phyloP scores from a whole-genome alignment of 2,113 vertebrate genomes.

The Cebidichthys violaceus region DNA sequence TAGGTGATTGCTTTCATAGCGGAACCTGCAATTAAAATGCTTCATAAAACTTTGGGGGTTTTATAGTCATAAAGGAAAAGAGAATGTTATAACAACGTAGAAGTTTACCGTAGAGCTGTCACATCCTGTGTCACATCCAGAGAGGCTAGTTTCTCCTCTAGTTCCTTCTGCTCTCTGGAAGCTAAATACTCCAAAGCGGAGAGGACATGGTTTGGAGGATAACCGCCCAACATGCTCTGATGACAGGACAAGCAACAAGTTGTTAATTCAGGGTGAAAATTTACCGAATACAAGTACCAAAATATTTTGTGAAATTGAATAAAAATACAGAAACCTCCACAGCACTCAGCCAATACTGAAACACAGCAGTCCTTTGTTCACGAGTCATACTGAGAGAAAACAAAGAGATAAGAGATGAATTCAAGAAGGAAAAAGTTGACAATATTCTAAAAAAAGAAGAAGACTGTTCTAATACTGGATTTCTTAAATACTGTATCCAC shows the following conservation, averaged over 20 bases:
- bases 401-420: not conserved
- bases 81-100: not conserved
- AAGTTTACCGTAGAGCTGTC: constrained; percentile 76
- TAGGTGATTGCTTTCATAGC: constrained; percentile 75
- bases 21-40: constrained; percentile 71
- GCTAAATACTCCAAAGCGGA: constrained; percentile 86
- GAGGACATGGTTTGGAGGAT: constrained; percentile 87
- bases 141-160: constrained; percentile 78
- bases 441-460: not conserved
- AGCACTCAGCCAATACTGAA: constrained; percentile 86
- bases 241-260: constrained; percentile 27
- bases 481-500: not conserved
- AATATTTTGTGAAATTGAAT: not conserved
- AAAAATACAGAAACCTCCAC: constrained; percentile 82
- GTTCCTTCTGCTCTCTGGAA: constrained; percentile 79
- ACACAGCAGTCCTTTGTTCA: constrained; percentile 80
- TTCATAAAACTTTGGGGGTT: not conserved
- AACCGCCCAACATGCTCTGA: constrained; percentile 81
- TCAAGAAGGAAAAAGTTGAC: not conserved
- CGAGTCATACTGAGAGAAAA: constrained; percentile 65
- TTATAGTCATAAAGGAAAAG: not conserved
- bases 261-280: constrained; percentile 3
- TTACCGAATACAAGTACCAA: not conserved
- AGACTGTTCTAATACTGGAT: not conserved
- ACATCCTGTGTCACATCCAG: constrained; percentile 78